Percentiles rank a stretch among this genome's conserved stretches.
phyloP scores from a whole-genome alignment of 2,888 invertebrate genomes.

The Drosophila testacea region DNA sequence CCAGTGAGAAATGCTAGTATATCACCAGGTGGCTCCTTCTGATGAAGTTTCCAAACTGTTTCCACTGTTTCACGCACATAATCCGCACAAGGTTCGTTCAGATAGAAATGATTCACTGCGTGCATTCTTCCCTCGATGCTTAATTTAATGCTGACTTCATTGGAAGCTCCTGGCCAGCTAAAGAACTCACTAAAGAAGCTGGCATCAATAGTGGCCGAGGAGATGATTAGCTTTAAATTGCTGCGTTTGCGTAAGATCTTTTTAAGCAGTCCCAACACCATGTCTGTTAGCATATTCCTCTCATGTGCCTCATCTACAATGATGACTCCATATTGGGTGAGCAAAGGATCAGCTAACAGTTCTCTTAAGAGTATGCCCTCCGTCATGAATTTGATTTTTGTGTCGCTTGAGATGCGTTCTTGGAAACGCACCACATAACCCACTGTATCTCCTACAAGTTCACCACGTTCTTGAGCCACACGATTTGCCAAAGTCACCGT shows the following conservation, averaged over 20 bases:
- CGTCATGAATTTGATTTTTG: slow-evolving; percentile 95
- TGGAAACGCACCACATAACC: slow-evolving; percentile 95
- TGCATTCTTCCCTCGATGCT: slow-evolving; percentile 95
- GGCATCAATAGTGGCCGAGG: slow-evolving; percentile 98
- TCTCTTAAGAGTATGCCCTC: slow-evolving; percentile 97
- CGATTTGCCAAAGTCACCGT: slow-evolving; percentile 94
- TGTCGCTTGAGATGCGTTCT: slow-evolving; percentile 87
- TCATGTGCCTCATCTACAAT: slow-evolving; percentile 99
- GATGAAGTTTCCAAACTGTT: slow-evolving; percentile 95
- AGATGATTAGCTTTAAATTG: slow-evolving; percentile 93
- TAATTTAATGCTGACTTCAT: slow-evolving; percentile 90
- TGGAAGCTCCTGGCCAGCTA: slow-evolving; percentile 84
- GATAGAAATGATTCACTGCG: slow-evolving; percentile 94
- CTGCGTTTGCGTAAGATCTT: slow-evolving; percentile 95
- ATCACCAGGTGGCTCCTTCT: slow-evolving; percentile 92
- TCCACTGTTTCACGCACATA: slow-evolving; percentile 95
- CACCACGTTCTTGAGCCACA: slow-evolving; percentile 95
- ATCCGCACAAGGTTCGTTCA: slow-evolving; percentile 94
- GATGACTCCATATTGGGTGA: slow-evolving; percentile 94
- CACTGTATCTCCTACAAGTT: slow-evolving; percentile 90
- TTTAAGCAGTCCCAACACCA: slow-evolving; percentile 96
- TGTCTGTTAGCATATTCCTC: slow-evolving; percentile 95
- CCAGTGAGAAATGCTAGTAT: slow-evolving; percentile 97
- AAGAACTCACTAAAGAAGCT: slow-evolving; percentile 93
- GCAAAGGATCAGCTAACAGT: slow-evolving; percentile 96